These are phyloP conservation scores for Nesoenas mayeri DNA, from an alignment of 2,113 vertebrate species.

Conservation along the genomic window DNA sequence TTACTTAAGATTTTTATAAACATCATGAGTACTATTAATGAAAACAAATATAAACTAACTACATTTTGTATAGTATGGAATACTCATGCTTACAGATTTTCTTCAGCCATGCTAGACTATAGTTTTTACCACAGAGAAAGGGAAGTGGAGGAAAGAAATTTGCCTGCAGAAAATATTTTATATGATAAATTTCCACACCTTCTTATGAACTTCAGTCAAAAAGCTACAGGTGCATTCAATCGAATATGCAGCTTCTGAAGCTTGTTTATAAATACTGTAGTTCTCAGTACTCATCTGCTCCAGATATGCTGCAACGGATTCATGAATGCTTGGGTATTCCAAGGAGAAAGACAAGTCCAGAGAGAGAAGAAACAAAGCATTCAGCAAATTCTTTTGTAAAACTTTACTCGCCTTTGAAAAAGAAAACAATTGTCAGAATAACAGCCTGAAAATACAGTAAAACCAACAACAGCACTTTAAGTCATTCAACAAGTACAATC, in stretches of 20 bases:
- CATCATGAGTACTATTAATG: background rate
- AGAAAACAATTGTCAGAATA: background rate
- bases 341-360: constrained; percentile 86
- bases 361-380: constrained; percentile 85
- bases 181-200: constrained; percentile 76
- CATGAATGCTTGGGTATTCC: constrained; percentile 85
- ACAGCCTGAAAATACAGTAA: background rate
- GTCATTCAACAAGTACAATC: background rate
- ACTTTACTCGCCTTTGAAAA: constrained; percentile 80
- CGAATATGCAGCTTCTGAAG: constrained; percentile 78
- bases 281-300: constrained; percentile 90
- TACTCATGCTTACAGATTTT: background rate
- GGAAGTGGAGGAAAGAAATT: background rate
- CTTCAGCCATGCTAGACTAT: background rate
- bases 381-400: constrained; percentile 82
- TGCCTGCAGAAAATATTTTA: background rate
- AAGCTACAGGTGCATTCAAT: constrained; percentile 91
- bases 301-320: constrained; percentile 87
- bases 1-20: background rate
- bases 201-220: constrained; percentile 79
- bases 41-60: background rate
- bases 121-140: background rate
- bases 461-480: background rate
- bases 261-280: constrained; percentile 83
- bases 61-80: accelerated